Percentiles rank a stretch among this genome's conserved stretches.
Conservation (phyloP, 2,113 vertebrate genomes). For the Octodon degus region DNA sequence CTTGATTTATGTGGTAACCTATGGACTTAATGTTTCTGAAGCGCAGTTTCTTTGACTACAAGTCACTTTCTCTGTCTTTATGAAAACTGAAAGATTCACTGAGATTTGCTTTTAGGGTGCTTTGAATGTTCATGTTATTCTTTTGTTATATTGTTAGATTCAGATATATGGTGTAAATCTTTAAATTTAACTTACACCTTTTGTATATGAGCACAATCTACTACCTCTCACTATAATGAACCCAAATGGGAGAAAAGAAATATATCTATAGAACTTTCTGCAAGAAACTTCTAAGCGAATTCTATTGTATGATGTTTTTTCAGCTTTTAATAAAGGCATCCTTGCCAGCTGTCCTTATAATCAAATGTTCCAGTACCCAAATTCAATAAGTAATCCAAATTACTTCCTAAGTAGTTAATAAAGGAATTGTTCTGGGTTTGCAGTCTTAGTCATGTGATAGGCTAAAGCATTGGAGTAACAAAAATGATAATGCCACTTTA, state of each 20-base stretch:
- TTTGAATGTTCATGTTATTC: not conserved
- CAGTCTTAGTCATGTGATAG: constrained; percentile 75
- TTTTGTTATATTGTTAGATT: constrained; percentile 38
- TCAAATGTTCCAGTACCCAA: constrained; percentile 46
- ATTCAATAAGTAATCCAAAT: constrained; percentile 79
- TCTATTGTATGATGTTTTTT: constrained; percentile 20
- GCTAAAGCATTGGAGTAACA: constrained; percentile 76
- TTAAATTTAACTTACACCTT: constrained; percentile 26
- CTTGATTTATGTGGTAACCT: not conserved
- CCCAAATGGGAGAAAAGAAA: not conserved
- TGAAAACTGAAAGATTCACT: constrained; percentile 41
- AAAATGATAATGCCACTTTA: constrained; percentile 74
- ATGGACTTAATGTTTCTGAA: not conserved
- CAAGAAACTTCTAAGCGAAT: constrained; percentile 46
- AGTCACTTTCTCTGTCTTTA: not conserved
- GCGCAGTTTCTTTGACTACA: constrained; percentile 1
- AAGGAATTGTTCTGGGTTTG: constrained; percentile 67
- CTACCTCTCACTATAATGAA: not conserved
- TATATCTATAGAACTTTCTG: not conserved
- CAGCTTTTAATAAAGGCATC: constrained; percentile 43
- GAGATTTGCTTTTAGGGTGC: not conserved
- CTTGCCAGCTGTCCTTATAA: constrained; percentile 61
- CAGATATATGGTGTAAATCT: not conserved
- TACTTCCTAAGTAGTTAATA: constrained; percentile 73
- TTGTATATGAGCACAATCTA: not conserved